phyloP scores from a whole-genome alignment of 2,113 vertebrate genomes.

The Opisthocomus hoazin region DNA sequence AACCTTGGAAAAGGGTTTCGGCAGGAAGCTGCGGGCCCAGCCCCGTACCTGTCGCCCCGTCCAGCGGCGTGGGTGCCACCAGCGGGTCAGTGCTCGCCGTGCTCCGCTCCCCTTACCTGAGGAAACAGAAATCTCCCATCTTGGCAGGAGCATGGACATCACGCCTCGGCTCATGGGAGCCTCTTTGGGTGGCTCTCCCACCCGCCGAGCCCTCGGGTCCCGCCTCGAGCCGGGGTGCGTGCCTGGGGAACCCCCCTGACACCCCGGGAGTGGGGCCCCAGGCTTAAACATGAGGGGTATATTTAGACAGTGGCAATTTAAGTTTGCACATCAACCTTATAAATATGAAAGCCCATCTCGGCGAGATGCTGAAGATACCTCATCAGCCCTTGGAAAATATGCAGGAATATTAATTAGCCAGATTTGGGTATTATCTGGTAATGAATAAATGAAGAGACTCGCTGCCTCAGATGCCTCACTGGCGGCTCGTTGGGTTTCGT shows the following conservation, averaged over 20 bases:
- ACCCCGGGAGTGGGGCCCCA: not conserved
- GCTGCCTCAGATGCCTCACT: not conserved
- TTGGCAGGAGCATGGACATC: not conserved
- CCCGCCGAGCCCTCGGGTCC: not conserved
- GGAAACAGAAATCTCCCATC: not conserved
- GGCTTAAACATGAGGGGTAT: conserved; percentile 43
- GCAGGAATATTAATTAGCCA: conserved; percentile 65
- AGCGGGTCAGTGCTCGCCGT: not conserved
- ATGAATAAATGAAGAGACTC: conserved; percentile 42
- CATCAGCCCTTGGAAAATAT: conserved; percentile 59
- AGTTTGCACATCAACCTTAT: conserved; percentile 51
- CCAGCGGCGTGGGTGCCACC: not conserved
- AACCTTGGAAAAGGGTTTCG: not conserved
- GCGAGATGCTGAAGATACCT: conserved; percentile 34
- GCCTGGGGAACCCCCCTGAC: accelerated
- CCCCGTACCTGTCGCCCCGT: accelerated
- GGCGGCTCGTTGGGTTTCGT: not conserved
- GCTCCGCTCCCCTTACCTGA: accelerated
- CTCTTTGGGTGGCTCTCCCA: accelerated
- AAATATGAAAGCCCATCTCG: conserved; percentile 58
- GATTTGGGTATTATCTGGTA: conserved; percentile 53
- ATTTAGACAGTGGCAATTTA: conserved; percentile 23
- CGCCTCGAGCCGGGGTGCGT: accelerated
- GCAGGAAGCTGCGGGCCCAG: not conserved
- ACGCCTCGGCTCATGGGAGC: accelerated